phyloP scores from a whole-genome alignment of 1,140 invertebrate species.

The Calephelis virginiensis region DNA sequence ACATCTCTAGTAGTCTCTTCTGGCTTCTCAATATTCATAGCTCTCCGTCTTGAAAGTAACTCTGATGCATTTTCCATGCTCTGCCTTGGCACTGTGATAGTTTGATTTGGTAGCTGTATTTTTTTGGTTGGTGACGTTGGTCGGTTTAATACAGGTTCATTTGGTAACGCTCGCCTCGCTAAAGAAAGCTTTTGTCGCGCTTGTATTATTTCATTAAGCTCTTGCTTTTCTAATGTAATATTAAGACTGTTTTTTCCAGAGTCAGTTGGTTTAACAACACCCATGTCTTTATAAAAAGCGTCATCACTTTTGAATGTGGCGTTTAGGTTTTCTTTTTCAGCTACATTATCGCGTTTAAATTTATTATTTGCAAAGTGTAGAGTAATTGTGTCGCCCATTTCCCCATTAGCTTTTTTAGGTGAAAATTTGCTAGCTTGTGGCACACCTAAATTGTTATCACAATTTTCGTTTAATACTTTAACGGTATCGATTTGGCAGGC shows the following conservation, averaged over 20 bases:
- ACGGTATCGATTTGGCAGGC: constrained; percentile 62
- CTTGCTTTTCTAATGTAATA: constrained; percentile 67
- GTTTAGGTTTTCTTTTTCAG: constrained; percentile 67
- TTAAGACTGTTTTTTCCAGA: constrained; percentile 61
- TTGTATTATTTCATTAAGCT: constrained; percentile 71
- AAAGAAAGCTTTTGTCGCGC: constrained; percentile 66
- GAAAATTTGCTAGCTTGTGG: constrained; percentile 33
- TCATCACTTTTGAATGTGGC: constrained; percentile 61
- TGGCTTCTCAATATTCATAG: constrained; percentile 43
- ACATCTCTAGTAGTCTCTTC: constrained; percentile 55
- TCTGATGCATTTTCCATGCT: constrained; percentile 69
- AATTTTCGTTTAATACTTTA: constrained; percentile 65
- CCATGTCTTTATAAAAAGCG: constrained; percentile 68
- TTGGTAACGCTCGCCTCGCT: constrained; percentile 60
- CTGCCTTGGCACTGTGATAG: constrained; percentile 60
- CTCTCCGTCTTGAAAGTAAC: constrained; percentile 58
- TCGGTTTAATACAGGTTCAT: constrained; percentile 51
- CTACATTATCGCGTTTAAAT: constrained; percentile 50
- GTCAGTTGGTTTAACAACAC: constrained; percentile 45
- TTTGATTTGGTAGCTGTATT: constrained; percentile 66
- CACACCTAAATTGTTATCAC: constrained; percentile 46
- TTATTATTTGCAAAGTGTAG: constrained; percentile 64
- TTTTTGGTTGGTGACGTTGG: constrained; percentile 49
- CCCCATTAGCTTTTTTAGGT: constrained; percentile 45
- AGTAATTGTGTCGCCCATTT: constrained; percentile 66